phyloP scores from a whole-genome alignment of 2,888 invertebrate species.

The Sussaba pulchella region DNA sequence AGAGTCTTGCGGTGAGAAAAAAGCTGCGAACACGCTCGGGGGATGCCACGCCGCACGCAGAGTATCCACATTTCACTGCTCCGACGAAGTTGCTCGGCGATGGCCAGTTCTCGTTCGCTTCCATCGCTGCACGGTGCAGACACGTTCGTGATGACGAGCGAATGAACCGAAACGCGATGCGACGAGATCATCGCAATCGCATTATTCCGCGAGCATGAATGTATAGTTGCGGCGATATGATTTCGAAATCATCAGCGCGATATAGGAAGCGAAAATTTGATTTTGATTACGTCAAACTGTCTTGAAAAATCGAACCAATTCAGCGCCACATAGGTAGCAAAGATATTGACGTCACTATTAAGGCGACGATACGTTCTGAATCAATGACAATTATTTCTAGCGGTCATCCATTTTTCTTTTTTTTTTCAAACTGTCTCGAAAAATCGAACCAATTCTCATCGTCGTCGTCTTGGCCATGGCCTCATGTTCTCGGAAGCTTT shows the following conservation, averaged over 20 bases:
- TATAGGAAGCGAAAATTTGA: not conserved
- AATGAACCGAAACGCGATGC: constrained; percentile 50
- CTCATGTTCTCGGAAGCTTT: constrained; percentile 61
- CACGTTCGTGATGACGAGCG: constrained; percentile 25
- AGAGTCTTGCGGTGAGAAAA: constrained; percentile 56
- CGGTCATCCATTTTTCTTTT: not conserved
- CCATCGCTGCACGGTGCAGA: constrained; percentile 21
- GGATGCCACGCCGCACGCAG: constrained; percentile 36
- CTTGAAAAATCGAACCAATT: constrained; percentile 74
- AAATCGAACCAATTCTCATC: constrained; percentile 73
- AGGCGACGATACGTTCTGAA: no score
- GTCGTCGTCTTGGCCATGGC: constrained; percentile 27
- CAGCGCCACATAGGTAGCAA: no score
- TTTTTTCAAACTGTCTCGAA: constrained; percentile 62
- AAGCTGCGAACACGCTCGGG: constrained; percentile 51
- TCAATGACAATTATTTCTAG: constrained; percentile 34
- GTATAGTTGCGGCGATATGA: not conserved
- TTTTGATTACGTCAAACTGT: constrained; percentile 50
- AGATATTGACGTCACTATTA: no score
- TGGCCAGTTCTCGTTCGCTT: constrained; percentile 10
- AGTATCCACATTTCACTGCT: constrained; percentile 44
- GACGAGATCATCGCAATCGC: constrained; percentile 34
- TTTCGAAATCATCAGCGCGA: not conserved
- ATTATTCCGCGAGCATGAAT: not conserved
- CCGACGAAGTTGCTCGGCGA: not conserved